Evolutionary conservation across 2,113 vertebrate genomes (phyloP), one percentile per base, ranked within the genome.

Genomic region (Ictidomys tridecemlineatus): DNA sequence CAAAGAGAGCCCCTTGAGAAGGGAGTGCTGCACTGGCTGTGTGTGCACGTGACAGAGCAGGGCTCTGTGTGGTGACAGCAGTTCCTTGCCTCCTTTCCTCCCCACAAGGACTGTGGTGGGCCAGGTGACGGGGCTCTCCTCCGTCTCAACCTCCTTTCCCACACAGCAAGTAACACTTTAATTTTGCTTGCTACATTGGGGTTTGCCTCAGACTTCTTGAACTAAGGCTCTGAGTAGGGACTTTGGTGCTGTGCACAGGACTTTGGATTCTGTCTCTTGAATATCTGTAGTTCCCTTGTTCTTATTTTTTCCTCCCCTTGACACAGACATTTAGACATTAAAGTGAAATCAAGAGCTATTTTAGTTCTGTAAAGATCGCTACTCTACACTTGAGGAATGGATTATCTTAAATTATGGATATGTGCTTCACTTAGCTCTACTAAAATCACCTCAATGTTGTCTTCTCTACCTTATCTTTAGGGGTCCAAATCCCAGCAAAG

Each of bases 401-500:
- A 8, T 82, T 63, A 45, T 26, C 65, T 72, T 14, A 45, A 30
- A 11, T 34, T 20, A n/a, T 11, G 17, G 28, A 20, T 20, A 14
- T n/a, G 0, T 14, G n/a, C 61, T 85, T 80, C 45, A 9, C 13
- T 72, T 48, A 9, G 1, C 20, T 45, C 30, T 28, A 2, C 37
- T 63, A 16, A 72, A 28, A 18, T 51, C 32, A 13, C 1, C 0
- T 45, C 37, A 89, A 37, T 79, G 32, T 26, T 72, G 34, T 86
- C 78, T 76, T 89, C 93, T 97, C 2, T 39, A 5, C 96, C 86
- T 97, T 48, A 12, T 97, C 96, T 17, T 3, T 98, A 99, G 99
- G 96, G 99, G 99, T 2, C 99, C 99, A 8, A 99, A 99, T 98
- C 99, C 99, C 86, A 99, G 99, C 98, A 99, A 99, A 94, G 98